A percentile compares a stretch with the other conserved stretches of the same genome.
Evolutionary conservation across 2,113 vertebrate genomes (phyloP).

Genomic region (Rostratula benghalensis): DNA sequence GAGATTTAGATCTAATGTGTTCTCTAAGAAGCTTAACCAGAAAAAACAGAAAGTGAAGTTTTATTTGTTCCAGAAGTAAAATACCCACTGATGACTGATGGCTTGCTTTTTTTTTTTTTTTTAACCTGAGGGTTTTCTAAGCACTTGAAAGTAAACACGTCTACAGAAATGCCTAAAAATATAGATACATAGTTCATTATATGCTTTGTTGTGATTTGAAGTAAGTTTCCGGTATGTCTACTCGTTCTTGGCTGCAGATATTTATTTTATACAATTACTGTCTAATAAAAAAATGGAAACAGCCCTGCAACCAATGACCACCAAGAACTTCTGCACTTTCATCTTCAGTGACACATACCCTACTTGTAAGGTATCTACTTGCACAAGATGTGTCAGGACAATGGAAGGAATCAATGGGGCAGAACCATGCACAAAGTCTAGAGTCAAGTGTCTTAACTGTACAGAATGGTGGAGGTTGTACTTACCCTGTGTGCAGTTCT

Average conservation of each 20-base stretch:
- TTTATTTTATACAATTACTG: neutral
- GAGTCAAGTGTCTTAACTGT: neutral
- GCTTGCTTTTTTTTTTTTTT: no score
- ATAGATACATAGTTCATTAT: neutral
- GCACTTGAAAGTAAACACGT: neutral
- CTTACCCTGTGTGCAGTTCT: neutral
- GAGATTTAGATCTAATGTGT: neutral
- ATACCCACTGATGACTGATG: neutral
- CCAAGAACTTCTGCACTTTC: neutral
- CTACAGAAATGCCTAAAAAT: neutral
- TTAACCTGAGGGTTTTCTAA: neutral
- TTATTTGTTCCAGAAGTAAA: neutral
- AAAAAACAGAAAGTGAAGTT: neutral
- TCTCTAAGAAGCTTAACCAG: neutral
- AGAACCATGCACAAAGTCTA: neutral
- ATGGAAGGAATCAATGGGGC: neutral
- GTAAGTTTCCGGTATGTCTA: neutral
- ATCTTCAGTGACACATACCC: neutral
- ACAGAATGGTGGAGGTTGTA: neutral
- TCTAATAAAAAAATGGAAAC: neutral
- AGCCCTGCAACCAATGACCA: fast-evolving
- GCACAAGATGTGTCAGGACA: neutral
- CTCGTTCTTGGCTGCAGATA: neutral
- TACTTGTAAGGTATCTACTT: neutral
- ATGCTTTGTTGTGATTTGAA: neutral